Base-by-base conservation (phyloP, 35 echinoderm and acorn worm genomes). In the Lytechinus variegatus region DNA sequence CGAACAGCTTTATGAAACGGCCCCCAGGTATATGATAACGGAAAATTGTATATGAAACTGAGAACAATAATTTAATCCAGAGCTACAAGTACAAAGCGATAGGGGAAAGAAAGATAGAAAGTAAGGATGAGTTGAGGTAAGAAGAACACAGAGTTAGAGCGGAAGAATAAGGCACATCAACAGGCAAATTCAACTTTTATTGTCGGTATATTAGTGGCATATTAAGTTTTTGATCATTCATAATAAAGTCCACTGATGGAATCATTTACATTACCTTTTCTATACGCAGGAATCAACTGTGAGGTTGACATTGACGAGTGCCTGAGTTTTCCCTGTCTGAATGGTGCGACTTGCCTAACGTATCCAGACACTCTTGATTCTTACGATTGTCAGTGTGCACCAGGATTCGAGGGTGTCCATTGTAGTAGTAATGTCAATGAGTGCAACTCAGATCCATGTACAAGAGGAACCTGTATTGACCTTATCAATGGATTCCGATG, bases 261-360 rank as follows among this genome's bases (percentile, higher is more conserved):
- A 79, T 54, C 24, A 19, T 94, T 58, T 13, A 52, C n/a, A 29
- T 54, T 51, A 33, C 57, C 54, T 54, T 56, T 55, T 94, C 2
- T 27, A 94, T 56, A 27, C 21, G 13, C 33, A 95, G 92, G 92
- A 27, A 24, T n/a, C 28, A 13, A 55, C 28, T 93, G 92, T 57
- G 92, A 93, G 54, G 53, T 57, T n/a, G 92, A 93, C 57, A 55
- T 95, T 89, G 86, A 95, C 24, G 95, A 95, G 72, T 95, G 95
- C 52, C 28, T 9, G 52, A 95, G 79, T 33, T 55, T 89, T 10
- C 95, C 95, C n/a, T 95, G 95, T 58, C 28, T 53, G 86, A 95
- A 95, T 55, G 95, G 95, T 52, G 95, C 51, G 27, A 89, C 52
- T 11, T 95, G 95, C 27, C 27, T 28, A 16, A 93, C 92, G 1